Percentiles rank a stretch among this genome's conserved stretches.
These are phyloP conservation scores for Florisuga fusca DNA, from an alignment of 2,797 vertebrate genomes.

Conservation along the genomic window DNA sequence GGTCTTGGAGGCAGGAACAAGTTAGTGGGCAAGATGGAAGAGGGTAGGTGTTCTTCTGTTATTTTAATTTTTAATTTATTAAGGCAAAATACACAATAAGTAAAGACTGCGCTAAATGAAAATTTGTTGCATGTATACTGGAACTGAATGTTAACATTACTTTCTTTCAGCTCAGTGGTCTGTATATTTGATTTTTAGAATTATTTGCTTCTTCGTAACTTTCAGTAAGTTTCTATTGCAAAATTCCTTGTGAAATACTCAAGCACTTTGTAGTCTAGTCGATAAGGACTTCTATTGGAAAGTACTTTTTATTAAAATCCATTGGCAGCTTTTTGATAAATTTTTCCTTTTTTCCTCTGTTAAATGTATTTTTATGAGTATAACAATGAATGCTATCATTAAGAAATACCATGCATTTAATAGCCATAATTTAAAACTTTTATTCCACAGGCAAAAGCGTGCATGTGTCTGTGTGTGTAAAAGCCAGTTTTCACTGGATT, in stretches of 20 bases:
- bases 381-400: slow-evolving; percentile 41
- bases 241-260: slow-evolving; percentile 38
- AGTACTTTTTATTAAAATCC: slow-evolving; percentile 42
- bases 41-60: background rate
- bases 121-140: background rate
- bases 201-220: slow-evolving; percentile 29
- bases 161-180: slow-evolving; percentile 25
- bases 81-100: slow-evolving; percentile 7
- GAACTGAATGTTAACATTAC: slow-evolving; percentile 27
- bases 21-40: background rate
- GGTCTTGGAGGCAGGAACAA: background rate
- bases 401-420: slow-evolving; percentile 37
- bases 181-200: slow-evolving; percentile 28
- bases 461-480: background rate
- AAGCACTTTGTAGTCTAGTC: background rate
- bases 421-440: slow-evolving; percentile 43
- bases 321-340: background rate
- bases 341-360: background rate
- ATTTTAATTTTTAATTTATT: slow-evolving; percentile 30
- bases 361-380: slow-evolving; percentile 32
- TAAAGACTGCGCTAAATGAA: slow-evolving; percentile 8
- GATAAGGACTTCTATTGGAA: slow-evolving; percentile 44
- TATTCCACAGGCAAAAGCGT: background rate
- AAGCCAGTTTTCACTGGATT: slow-evolving; percentile 26
- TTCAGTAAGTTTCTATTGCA: slow-evolving; percentile 36